These are phyloP conservation scores for Ferdinandea cuprea DNA, from an alignment of 2,888 invertebrate genomes.

Conservation along the genomic window DNA sequence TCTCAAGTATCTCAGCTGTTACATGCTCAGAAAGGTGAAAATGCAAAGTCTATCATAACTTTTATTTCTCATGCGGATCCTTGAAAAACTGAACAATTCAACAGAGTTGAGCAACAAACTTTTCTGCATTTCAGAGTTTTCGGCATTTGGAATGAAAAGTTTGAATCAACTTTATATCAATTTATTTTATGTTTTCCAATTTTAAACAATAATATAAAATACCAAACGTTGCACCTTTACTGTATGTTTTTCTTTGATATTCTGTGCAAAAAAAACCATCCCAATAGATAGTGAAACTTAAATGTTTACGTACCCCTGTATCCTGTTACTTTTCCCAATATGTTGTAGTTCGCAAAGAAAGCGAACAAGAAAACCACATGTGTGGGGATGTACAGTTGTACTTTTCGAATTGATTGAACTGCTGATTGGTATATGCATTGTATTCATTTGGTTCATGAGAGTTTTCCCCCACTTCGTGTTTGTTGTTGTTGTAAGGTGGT, in stretches of 20 bases:
- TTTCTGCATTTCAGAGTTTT: too few relatives aligned
- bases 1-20: too few relatives aligned
- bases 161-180: too few relatives aligned
- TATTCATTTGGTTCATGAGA: conserved; percentile 1
- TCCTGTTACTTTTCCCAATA: not conserved
- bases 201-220: too few relatives aligned
- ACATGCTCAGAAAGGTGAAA: too few relatives aligned
- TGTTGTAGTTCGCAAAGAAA: not conserved
- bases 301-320: conserved; percentile 5
- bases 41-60: too few relatives aligned
- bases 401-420: conserved; percentile 21
- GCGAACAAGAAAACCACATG: not conserved
- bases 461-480: not conserved
- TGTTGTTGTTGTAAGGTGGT: not conserved
- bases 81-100: too few relatives aligned
- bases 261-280: not conserved
- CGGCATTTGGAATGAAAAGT: too few relatives aligned
- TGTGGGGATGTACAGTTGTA: too few relatives aligned
- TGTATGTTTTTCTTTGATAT: not conserved
- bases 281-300: conserved; percentile 8
- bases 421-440: conserved; percentile 4
- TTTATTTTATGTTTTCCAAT: too few relatives aligned
- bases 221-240: not conserved
- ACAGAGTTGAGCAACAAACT: too few relatives aligned
- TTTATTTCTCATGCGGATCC: too few relatives aligned